Conservation (phyloP, 2,113 vertebrate genomes). For the Nesogale talazaci region DNA sequence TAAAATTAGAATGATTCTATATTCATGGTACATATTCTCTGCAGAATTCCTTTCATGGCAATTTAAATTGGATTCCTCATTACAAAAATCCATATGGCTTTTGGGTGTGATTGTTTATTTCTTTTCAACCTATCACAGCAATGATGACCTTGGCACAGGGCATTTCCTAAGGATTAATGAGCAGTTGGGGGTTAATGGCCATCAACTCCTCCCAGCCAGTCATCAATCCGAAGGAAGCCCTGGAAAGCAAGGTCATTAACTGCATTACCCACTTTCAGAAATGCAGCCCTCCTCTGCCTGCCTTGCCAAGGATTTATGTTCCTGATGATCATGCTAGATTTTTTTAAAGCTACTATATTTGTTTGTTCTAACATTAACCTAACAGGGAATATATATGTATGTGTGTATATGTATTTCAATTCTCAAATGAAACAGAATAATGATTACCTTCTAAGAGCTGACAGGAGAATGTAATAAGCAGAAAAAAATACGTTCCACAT, state of each 20-base stretch:
- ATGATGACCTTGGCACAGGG: slow-evolving; percentile 53
- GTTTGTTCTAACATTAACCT: slow-evolving; percentile 15
- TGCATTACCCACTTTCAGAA: slow-evolving; percentile 30
- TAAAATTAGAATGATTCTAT: slow-evolving; percentile 39
- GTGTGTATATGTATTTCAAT: background rate
- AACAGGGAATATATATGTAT: background rate
- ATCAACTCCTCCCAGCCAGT: slow-evolving; percentile 54
- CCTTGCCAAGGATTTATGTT: background rate
- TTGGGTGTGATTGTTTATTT: slow-evolving; percentile 32
- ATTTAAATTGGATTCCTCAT: slow-evolving; percentile 64
- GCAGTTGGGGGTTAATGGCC: slow-evolving; percentile 62
- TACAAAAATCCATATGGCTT: slow-evolving; percentile 65
- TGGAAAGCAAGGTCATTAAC: slow-evolving; percentile 50
- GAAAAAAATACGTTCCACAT: background rate
- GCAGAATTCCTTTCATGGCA: background rate
- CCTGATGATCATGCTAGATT: background rate
- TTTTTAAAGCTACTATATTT: background rate
- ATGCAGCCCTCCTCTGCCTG: slow-evolving; percentile 12
- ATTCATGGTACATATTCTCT: slow-evolving; percentile 44
- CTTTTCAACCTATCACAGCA: slow-evolving; percentile 55
- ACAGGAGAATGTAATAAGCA: background rate
- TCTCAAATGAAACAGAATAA: background rate
- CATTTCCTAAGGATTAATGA: slow-evolving; percentile 67
- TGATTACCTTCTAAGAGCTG: background rate
- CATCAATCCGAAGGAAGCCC: slow-evolving; percentile 55